Base-by-base conservation (phyloP, 53 echinoderm and acorn worm genomes). In the Paelopatides confundens region DNA sequence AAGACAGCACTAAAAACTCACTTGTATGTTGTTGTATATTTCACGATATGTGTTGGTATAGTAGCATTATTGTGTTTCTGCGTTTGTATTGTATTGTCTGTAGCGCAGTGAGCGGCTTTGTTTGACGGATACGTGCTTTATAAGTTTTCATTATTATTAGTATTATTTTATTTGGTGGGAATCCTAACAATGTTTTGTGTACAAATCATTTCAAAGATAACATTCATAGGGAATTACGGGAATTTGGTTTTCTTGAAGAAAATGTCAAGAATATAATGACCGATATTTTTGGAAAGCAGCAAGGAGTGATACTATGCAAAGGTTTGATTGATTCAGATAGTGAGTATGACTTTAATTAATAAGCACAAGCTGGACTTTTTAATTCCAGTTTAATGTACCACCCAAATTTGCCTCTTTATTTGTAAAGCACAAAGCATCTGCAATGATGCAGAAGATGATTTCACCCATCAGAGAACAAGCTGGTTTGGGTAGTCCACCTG, bases 161-260 rank as follows among this genome's bases (percentile, higher is more conserved):
- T n/a, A n/a, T n/a, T n/a, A n/a, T n/a, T n/a, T n/a, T n/a, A n/a
- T n/a, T 79, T 50, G 81, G 81, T 53, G 81, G 81, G 3, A 8
- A 53, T 52, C 51, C 51, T 29, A 52, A 23, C 18, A 79, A 79
- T 53, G 0, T 79, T 13, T 21, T 79, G 30, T 51, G 79, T 26
- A 78, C 53, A 24, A 78, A 78, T 26, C 79, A 78, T 29, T 79
- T 79, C 17, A 79, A 81, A 13, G 81, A 53, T 31, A 81, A 81
- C 15, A 81, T 81, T 15, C 52, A 32, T 33, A 31, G 81, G 5
- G 51, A 53, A 51, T 31, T 81, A 29, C 54, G 58, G 14, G 74
- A 35, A n/a, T 40, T 54, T 53, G 17, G 81, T 13, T 81, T 81
- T 53, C 81, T 53, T 30, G 32, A 53, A 21, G 15, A 15, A 35